Conservation (phyloP, 2,113 vertebrate genomes). For the Heterotilapia buettikoferi region DNA sequence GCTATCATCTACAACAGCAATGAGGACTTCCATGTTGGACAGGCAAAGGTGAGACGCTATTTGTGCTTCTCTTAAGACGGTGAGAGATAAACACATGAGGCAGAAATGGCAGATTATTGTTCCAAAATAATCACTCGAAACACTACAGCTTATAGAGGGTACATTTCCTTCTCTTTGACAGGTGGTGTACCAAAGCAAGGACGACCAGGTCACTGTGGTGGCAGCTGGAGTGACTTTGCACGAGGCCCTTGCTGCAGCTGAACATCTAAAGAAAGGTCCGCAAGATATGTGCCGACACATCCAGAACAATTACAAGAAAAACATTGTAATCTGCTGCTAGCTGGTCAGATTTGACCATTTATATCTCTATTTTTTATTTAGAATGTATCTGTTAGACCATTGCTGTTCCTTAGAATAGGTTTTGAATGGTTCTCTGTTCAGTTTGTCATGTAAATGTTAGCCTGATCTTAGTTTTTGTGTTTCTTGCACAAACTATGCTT, state of each 20-base stretch:
- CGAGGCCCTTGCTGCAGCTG: slow-evolving; percentile 87
- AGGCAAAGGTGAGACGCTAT: slow-evolving; percentile 77
- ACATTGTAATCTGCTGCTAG: not conserved
- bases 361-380: not conserved
- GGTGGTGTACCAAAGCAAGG: slow-evolving; percentile 87
- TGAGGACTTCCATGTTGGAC: slow-evolving; percentile 90
- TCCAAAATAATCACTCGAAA: not conserved
- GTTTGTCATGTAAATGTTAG: not conserved
- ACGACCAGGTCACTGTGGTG: slow-evolving; percentile 90
- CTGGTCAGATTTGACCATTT: not conserved
- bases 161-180: slow-evolving; percentile 27
- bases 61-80: not conserved
- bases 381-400: not conserved
- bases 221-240: slow-evolving; percentile 90
- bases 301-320: not conserved
- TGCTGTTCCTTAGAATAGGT: not conserved
- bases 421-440: not conserved
- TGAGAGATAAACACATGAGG: not conserved
- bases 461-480: not conserved
- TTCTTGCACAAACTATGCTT: not conserved
- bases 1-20: slow-evolving; percentile 87
- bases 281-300: not conserved
- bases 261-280: slow-evolving; percentile 87
- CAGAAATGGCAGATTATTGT: not conserved
- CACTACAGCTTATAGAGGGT: not conserved